Evolutionary conservation across 2,888 invertebrate genomes (phyloP).

Genomic region (Lasioglossum oenotherae): DNA sequence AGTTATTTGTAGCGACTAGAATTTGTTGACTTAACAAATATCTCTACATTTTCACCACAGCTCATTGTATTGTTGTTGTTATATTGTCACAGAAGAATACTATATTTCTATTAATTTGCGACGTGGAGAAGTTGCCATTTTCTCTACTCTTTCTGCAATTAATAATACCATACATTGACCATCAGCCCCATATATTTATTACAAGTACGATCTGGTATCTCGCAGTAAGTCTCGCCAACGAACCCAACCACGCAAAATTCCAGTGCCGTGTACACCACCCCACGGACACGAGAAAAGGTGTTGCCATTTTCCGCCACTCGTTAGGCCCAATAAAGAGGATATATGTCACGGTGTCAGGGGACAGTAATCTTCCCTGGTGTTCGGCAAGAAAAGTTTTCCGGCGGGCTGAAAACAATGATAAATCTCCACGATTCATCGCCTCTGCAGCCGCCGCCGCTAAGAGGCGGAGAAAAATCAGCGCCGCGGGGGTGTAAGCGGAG

Average conservation of each 20-base stretch:
- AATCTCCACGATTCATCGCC: conserved; percentile 33
- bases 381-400: neutral
- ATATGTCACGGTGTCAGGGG: conserved; percentile 7
- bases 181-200: no score
- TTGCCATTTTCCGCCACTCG: conserved; percentile 1
- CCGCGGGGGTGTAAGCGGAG: conserved; percentile 18
- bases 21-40: no score
- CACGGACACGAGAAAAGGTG: neutral
- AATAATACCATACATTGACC: no score
- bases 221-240: neutral
- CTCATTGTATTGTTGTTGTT: no score
- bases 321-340: conserved; percentile 1
- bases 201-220: no score
- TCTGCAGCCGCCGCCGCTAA: neutral
- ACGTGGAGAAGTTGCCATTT: no score
- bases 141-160: no score
- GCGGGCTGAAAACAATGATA: conserved; percentile 22
- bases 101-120: no score
- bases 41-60: no score
- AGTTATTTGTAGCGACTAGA: no score
- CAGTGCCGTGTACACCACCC: neutral
- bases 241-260: neutral
- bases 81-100: no score
- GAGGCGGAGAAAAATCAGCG: conserved; percentile 33
- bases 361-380: conserved; percentile 9